phyloP scores from a whole-genome alignment of 2,113 vertebrate genomes.

The Myiagra hebetior region DNA sequence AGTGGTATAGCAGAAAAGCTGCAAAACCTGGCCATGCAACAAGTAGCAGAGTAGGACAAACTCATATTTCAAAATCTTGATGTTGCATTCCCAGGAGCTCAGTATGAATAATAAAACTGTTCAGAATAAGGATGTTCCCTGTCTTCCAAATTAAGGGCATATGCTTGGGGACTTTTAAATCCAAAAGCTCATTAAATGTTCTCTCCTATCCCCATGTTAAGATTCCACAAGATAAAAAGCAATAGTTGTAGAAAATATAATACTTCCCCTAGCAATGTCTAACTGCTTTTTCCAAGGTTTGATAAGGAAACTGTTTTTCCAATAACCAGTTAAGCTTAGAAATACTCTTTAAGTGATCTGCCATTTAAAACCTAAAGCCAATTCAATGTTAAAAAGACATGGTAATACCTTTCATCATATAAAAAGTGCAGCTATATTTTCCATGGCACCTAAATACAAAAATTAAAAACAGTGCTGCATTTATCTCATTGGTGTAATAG shows the following conservation, averaged over 20 bases:
- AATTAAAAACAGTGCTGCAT: not conserved
- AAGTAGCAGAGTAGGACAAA: not conserved
- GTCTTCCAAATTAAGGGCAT: slow-evolving; percentile 9
- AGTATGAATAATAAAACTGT: not conserved
- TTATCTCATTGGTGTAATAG: not conserved
- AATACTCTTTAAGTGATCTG: not conserved
- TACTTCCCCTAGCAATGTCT: not conserved
- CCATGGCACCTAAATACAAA: not conserved
- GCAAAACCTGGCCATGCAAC: not conserved
- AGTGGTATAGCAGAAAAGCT: not conserved
- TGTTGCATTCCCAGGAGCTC: not conserved
- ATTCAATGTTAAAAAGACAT: not conserved
- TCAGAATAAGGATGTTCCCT: not conserved
- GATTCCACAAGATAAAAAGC: not conserved
- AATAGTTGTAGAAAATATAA: not conserved
- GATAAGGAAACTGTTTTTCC: not conserved
- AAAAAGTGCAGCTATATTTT: not conserved
- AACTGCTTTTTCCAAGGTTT: not conserved
- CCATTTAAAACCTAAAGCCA: not conserved
- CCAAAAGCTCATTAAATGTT: slow-evolving; percentile 17
- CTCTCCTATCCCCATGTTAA: not conserved
- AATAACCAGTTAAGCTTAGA: not conserved
- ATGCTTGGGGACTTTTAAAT: slow-evolving; percentile 1
- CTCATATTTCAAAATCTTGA: not conserved
- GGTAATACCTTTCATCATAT: not conserved